phyloP scores from a whole-genome alignment of 2,113 vertebrate species.

The Entomyzon cyanotis region DNA sequence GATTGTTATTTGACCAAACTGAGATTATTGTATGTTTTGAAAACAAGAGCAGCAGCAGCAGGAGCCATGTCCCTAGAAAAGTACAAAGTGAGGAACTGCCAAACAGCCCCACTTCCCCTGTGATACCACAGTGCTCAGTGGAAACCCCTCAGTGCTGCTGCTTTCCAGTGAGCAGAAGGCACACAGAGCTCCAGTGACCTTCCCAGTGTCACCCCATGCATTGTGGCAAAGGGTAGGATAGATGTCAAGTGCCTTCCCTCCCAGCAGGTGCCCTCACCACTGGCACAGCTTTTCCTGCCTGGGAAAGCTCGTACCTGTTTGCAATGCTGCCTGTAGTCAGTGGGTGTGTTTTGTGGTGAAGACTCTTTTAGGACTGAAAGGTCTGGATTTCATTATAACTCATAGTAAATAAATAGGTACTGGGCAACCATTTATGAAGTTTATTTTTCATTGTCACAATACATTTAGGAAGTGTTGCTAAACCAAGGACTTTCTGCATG shows the following conservation, averaged over 20 bases:
- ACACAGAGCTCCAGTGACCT: not conserved
- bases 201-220: not conserved
- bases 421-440: not conserved
- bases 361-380: not conserved
- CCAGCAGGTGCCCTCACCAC: not conserved
- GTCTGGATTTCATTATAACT: not conserved
- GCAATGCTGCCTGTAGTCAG: not conserved
- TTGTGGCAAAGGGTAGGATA: accelerated
- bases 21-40: constrained; percentile 23
- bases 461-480: not conserved
- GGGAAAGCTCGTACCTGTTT: accelerated
- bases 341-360: not conserved
- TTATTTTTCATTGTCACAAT: not conserved
- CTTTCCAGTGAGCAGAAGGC: not conserved
- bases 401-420: not conserved
- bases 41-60: not conserved
- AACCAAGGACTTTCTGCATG: not conserved
- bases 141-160: not conserved
- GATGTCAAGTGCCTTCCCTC: not conserved
- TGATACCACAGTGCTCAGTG: accelerated
- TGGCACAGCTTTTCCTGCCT: accelerated
- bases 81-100: not conserved
- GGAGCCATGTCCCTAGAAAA: not conserved
- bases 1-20: constrained; percentile 37
- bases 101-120: not conserved